These are phyloP conservation scores for Scomber japonicus DNA, from an alignment of 2,113 vertebrate species.

Conservation along the genomic window DNA sequence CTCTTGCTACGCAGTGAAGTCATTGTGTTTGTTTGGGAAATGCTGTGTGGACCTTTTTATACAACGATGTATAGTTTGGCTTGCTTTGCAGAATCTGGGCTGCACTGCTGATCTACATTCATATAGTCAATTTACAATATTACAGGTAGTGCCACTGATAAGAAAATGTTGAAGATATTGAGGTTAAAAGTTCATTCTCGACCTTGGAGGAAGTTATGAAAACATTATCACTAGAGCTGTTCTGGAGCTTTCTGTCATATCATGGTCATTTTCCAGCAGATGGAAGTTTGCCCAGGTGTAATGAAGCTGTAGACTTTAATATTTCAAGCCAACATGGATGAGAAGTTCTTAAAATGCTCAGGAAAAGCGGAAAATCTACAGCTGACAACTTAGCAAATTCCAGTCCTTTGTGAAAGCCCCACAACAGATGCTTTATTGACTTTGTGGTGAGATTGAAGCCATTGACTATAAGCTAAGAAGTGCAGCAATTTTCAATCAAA, in stretches of 20 bases:
- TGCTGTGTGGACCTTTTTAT: neutral
- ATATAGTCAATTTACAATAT: neutral
- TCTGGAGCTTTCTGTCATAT: neutral
- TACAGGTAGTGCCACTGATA: neutral
- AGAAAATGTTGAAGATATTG: neutral
- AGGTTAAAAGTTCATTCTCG: neutral
- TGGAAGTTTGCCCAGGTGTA: neutral
- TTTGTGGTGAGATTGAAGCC: no score
- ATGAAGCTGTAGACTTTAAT: neutral
- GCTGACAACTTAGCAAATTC: no score
- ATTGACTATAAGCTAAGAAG: no score
- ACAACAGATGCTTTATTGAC: neutral
- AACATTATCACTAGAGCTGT: neutral
- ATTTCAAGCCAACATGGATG: no score
- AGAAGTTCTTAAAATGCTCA: no score
- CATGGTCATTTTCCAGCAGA: neutral
- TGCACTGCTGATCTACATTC: neutral
- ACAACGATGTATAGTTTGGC: neutral
- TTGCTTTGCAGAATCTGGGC: neutral
- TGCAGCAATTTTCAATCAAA: no score
- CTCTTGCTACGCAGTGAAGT: constrained; percentile 58
- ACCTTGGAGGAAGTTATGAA: neutral
- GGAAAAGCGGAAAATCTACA: no score
- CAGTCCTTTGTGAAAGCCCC: neutral
- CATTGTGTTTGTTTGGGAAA: constrained; percentile 43